Base-by-base conservation (phyloP, 2,113 vertebrate genomes). In the human region DNA sequence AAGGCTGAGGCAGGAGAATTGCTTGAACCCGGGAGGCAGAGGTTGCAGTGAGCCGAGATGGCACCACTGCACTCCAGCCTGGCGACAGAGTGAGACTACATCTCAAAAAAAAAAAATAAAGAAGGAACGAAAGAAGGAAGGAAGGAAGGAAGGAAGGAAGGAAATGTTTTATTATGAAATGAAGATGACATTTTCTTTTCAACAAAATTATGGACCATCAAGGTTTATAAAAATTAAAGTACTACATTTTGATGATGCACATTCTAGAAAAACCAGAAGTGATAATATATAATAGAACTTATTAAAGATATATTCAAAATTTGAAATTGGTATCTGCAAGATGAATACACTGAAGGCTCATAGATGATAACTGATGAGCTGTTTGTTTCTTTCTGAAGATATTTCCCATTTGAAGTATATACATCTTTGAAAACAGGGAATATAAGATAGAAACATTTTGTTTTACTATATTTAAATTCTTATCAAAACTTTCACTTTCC, bases 291-390 rank as follows among this genome's bases (percentile, higher is more conserved):
- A 3, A 43, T 45, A 68, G 66, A 64, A 38, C 0, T 11, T 55
- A 55, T 73, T 45, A 73, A 52, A 80, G 6, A 72, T 76, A 23
- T 90, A 14, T 72, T 78, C 90, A 61, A 93, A 94, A 87, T 87
- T 16, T 64, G 20, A 17, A 87, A 82, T 38, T 82, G 2, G 18
- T 78, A 68, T 50, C 48, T 59, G 18, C 10, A 92, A 72, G 57
- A 35, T 48, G 27, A 72, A 64, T 64, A 40, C 20, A 40, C 8
- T 48, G 14, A 5, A 70, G n/a, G 10, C 43, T 90, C n/a, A 78
- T 55, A 7, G 20, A 61, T n/a, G 13, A 91, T 4, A 80, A 43
- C 30, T 79, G 40, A 72, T 38, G 9, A 81, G 57, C 2, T 61
- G 64, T 80, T 59, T 68, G 73, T 89, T 59, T 2, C 25, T 73